Base-by-base conservation (phyloP, 2,113 vertebrate genomes). In the Salvator merianae region DNA sequence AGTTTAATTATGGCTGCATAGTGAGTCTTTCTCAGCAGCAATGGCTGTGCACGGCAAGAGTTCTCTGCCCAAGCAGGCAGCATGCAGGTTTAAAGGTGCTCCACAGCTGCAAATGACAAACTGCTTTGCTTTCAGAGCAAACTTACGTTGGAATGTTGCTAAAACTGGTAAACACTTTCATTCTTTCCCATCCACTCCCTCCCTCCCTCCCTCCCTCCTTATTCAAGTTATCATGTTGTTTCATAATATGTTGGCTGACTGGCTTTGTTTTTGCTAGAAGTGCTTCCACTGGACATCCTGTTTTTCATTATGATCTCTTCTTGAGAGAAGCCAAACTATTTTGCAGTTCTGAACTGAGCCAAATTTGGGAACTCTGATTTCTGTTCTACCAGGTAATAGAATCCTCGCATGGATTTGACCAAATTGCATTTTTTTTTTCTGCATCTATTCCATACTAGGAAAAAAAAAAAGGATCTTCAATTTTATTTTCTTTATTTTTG, bases 191-290 rank as follows among this genome's bases (percentile, higher is more conserved):
- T 7, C 40, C 10, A 20, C 22, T 28, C 5, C 50, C 34, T 18
- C 50, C 74, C 66, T 83, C 12, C 32, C 69, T 84, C 16, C 24
- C 3, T 0, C 78, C 79, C 76, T 43, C 62, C 88, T 77, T 55
- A 32, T 70, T 70, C 65, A 53, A 16, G 32, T 22, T 24, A 20
- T 30, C 2, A 18, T 20, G 32, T 71, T 72, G 87, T 38, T 1
- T 0, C 47, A 8, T 7, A 10, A 2, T n/a, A 59, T 20, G 26
- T 88, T 86, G 79, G 72, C 76, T 26, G 76, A 28, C 2, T 0
- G 65, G 24, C 38, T 85, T 87, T 83, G 72, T 86, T 47, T 86
- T 69, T 79, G 87, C 72, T 7, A 18, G 10, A 18, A 34, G 12
- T 4, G 13, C 24, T 81, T 81, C 43, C 65, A 47, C 69, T 71